A percentile compares a stretch with the other conserved stretches of the same genome.
Evolutionary conservation across 2,113 vertebrate genomes (phyloP).

Genomic region (Thamnaconus septentrionalis): DNA sequence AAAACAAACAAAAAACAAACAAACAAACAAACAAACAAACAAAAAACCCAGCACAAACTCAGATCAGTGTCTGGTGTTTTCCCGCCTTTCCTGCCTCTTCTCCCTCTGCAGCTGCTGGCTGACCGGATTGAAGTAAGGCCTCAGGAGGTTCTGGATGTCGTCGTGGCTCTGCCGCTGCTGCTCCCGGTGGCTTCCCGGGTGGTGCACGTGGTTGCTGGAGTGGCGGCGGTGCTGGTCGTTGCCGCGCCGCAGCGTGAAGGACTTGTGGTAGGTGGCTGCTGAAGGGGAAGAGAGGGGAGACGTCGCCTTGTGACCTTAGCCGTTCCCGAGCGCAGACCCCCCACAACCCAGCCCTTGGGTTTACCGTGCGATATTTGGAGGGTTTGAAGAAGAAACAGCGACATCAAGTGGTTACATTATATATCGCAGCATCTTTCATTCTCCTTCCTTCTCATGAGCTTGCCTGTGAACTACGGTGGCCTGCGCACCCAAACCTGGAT

Average conservation of each 20-base stretch:
- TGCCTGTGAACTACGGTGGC: too few relatives aligned
- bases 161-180: constrained; percentile 9
- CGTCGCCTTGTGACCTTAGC: neutral
- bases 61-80: constrained; percentile 23
- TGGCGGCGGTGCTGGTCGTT: constrained; percentile 74
- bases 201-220: constrained; percentile 29
- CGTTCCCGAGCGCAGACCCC: too few relatives aligned
- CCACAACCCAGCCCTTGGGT: too few relatives aligned
- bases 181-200: neutral
- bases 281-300: constrained; percentile 36
- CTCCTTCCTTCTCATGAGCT: too few relatives aligned
- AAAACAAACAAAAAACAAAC: too few relatives aligned
- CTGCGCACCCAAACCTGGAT: too few relatives aligned
- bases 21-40: too few relatives aligned
- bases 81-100: constrained; percentile 25
- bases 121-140: neutral
- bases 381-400: too few relatives aligned
- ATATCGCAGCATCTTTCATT: too few relatives aligned
- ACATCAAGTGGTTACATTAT: too few relatives aligned
- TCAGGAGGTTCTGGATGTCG: constrained; percentile 16
- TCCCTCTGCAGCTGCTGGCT: constrained; percentile 23
- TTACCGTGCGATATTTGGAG: too few relatives aligned
- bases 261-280: constrained; percentile 90
- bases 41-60: too few relatives aligned
- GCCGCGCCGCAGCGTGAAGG: constrained; percentile 78